Evolutionary conservation across 2,888 invertebrate genomes (phyloP), one percentile per base, ranked within the genome.

Genomic region (Amphipyra berbera): DNA sequence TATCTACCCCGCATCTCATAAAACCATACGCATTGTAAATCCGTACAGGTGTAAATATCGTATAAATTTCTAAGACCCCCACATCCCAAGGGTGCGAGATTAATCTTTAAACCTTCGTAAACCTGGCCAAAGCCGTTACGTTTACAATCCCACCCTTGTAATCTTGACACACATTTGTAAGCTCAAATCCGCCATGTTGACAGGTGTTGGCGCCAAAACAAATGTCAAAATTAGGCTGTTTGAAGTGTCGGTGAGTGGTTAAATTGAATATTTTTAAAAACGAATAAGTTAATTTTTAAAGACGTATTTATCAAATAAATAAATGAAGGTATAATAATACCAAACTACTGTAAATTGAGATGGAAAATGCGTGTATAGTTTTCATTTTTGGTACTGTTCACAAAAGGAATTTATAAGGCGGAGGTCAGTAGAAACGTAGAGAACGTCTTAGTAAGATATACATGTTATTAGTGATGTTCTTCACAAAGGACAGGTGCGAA

Each of bases 101-200:
- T 91, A 92, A 91, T 91, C 88, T 90, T 87, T 85, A 87, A 85
- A 82, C 88, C 86, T 84, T 78, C 85, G 85, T 86, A 88, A 88
- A 85, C 85, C 81, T 85, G 61, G 45, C 57, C 46, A 86, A 88
- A 78, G 87, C 86, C 85, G 88, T 91, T 89, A 91, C 88, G 79
- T 90, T 92, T 90, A 91, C 84, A 83, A 83, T 83, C 73, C 80
- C 82, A 87, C 91, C 89, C 88, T 81, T 75, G 81, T 89, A 91
- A 91, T 90, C 90, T 90, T 79, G 74, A 79, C 79, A 63, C 61
- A 82, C 88, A 89, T 90, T 89, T 91, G 90, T 88, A 84, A 87
- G 83, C 86, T 82, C 82, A 91, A 91, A 91, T 90, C 91, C 86
- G 82, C 81, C 82, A 90, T 90, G 82, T 73, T 91, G 93, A 90